phyloP scores from a whole-genome alignment of 1,140 invertebrate species.

The Pemphigus obesinymphae region DNA sequence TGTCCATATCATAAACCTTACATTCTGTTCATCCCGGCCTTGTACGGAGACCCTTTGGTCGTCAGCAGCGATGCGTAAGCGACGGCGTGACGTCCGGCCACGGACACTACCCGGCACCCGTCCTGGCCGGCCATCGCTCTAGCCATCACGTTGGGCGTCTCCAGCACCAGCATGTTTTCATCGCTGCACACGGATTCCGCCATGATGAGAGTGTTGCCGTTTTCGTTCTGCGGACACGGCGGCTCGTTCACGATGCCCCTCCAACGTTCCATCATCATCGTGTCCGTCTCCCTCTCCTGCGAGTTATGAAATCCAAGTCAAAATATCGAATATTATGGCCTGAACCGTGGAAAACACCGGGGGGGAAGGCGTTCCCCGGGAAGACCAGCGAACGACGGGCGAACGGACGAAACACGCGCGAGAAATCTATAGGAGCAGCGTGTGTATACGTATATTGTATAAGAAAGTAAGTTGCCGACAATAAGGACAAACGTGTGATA shows the following conservation, averaged over 20 bases:
- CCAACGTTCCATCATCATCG: slow-evolving; percentile 31
- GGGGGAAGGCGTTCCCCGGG: too few relatives aligned
- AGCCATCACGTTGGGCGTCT: slow-evolving; percentile 42
- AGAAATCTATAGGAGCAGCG: too few relatives aligned
- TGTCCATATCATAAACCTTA: too few relatives aligned
- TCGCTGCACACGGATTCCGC: slow-evolving; percentile 36
- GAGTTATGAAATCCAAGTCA: not conserved
- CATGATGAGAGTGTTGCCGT: not conserved
- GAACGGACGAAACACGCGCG: too few relatives aligned
- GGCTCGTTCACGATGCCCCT: slow-evolving; percentile 35
- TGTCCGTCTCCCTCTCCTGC: slow-evolving; percentile 37
- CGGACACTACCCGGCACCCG: slow-evolving; percentile 13
- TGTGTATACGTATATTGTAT: too few relatives aligned
- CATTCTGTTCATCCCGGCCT: slow-evolving; percentile 31
- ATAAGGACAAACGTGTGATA: too few relatives aligned
- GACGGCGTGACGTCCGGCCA: slow-evolving; percentile 36
- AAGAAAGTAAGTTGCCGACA: too few relatives aligned
- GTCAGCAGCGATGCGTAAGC: slow-evolving; percentile 38
- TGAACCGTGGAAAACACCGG: too few relatives aligned
- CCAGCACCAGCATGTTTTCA: slow-evolving; percentile 11
- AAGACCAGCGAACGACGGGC: too few relatives aligned
- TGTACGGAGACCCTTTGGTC: slow-evolving; percentile 13
- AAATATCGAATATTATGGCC: too few relatives aligned
- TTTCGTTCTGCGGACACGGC: slow-evolving; percentile 11
- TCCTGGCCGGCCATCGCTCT: not conserved